These are phyloP conservation scores for Leucoraja erinaceus DNA, from an alignment of 2,113 vertebrate genomes.

Conservation along the genomic window DNA sequence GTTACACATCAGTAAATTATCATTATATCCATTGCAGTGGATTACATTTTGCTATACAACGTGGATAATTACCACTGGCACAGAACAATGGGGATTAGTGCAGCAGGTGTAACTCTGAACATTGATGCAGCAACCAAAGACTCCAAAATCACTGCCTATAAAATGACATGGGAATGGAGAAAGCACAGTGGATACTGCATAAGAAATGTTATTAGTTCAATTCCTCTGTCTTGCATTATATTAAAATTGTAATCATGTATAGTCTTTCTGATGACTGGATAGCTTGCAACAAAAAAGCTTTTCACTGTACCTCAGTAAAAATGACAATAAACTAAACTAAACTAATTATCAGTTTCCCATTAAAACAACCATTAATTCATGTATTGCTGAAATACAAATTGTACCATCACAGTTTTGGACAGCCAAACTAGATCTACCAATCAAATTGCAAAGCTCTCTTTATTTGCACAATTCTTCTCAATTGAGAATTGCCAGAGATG, in stretches of 20 bases:
- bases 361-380: not conserved
- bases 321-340: no score
- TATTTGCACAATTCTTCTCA: not conserved
- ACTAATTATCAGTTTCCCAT: not conserved
- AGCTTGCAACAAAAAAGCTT: no score
- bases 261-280: no score
- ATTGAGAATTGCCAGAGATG: not conserved
- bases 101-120: slow-evolving; percentile 30
- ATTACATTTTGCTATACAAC: slow-evolving; percentile 33
- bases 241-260: not conserved
- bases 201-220: not conserved
- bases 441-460: not conserved
- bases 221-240: no score
- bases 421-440: not conserved
- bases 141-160: not conserved
- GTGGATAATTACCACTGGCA: slow-evolving; percentile 21
- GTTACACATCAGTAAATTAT: slow-evolving; percentile 34
- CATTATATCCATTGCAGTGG: slow-evolving; percentile 29
- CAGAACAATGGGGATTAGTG: slow-evolving; percentile 19
- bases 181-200: slow-evolving; percentile 6
- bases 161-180: not conserved
- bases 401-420: not conserved
- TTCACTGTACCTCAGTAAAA: no score
- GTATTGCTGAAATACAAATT: not conserved
- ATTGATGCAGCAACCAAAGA: not conserved